Base-by-base conservation (phyloP, 2,888 invertebrate species). In the Apamea epomidion region DNA sequence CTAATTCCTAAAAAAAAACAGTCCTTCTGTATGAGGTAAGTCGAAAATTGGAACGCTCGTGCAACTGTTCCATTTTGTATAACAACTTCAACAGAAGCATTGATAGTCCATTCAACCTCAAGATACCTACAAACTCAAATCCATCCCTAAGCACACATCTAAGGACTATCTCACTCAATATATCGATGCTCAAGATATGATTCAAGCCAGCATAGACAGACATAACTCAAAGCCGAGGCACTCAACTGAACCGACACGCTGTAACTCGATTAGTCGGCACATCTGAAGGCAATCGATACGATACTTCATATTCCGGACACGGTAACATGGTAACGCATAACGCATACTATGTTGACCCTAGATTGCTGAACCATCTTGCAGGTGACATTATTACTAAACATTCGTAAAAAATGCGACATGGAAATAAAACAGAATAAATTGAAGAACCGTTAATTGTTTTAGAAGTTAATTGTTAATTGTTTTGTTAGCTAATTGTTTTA, bases 191-290 rank as follows among this genome's bases (percentile, higher is more conserved):
- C 73, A 80, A 79, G 76, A 87, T 79, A 81, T 85, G 85, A 82
- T 86, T 82, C 74, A 58, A 72, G 71, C 81, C 68, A 69, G 78
- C 74, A 81, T 73, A 78, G 72, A 65, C 78, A 78, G 62, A 82
- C 81, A 85, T 88, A 82, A 88, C 80, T 86, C 87, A 84, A 88
- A 87, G 83, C 82, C 51, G 71, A 73, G 68, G 85, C 86, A 88
- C 87, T 88, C 87, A 83, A 81, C 76, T 87, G 84, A 85, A 84
- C 84, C 80, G 80, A 87, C 86, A 87, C 76, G 67, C 82, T 67
- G 84, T 91, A 89, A 91, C 88, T 89, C 87, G 91, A 91, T 91
- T 91, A 91, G 89, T 85, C 76, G 75, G 84, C 82, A 84, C 84
- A 89, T 87, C 85, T 87, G 82, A 87, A 87, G 84, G 84, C 80